Evolutionary conservation across 1,140 invertebrate genomes (phyloP), one percentile per base, ranked within the genome.

Genomic region (Neodiprion fabricii): DNA sequence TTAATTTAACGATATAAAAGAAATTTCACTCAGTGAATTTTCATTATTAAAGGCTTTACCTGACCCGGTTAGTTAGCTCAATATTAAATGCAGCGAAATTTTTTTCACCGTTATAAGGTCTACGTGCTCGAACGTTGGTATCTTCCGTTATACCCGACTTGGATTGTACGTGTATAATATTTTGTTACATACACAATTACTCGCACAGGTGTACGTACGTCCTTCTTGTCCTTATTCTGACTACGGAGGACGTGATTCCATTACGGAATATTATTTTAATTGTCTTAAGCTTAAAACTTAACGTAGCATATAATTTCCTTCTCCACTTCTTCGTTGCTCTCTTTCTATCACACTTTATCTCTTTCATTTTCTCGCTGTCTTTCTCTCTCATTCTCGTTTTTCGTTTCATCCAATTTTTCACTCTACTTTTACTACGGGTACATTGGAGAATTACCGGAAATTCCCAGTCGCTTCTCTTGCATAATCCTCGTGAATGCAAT

Each of bases 1-100:
- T 61, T 61, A 61, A 61, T 61, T 61, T 61, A 61, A 61, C 53
- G 53, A 12, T 61, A 61, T 61, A 11, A 61, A 61, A 61, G 53
- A n/a, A 61, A 61, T 61, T 40, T 61, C 7, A 61, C n/a, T 61
- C n/a, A 11, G 53, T 61, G 11, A 61, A 61, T 12, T 61, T 61
- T 12, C 53, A n/a, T 61, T 61, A 61, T 61, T 61, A n/a, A 11
- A 61, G 53, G 11, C n/a, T 61, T 40, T 40, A 40, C 28, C 28
- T 61, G 11, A 61, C 11, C 11, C 28, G 28, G 28, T 40, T 40
- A 40, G 28, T 40, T 40, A 40, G 28, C 5, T 40, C 28, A 40
- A 40, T 40, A 40, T 40, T 40, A 40, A 40, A 40, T 40, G 28
- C 28, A 40, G 28, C 5, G 28, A 40, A 40, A 61, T 17, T 61